A percentile compares a stretch with the other conserved stretches of the same genome.
Evolutionary conservation across 1,140 invertebrate genomes (phyloP).

Genomic region (Hyposmocoma kahamanoa): DNA sequence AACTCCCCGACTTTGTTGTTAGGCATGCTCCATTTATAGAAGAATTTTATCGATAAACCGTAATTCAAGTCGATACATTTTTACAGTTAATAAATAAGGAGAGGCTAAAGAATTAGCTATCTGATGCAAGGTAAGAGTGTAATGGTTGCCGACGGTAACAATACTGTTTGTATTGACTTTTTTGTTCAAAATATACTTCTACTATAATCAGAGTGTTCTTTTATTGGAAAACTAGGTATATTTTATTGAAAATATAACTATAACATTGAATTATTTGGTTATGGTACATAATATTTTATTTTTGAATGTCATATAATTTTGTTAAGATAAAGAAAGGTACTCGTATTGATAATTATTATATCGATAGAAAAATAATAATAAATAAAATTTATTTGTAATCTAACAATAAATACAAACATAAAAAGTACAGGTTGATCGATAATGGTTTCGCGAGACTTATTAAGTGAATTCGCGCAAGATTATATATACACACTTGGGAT

Average conservation of each 20-base stretch:
- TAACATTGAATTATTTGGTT: not conserved
- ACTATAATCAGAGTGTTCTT: not conserved
- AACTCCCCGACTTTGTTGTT: conserved; percentile 29
- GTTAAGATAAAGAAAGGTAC: too few relatives aligned
- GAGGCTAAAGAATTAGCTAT: not conserved
- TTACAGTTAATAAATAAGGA: conserved; percentile 20
- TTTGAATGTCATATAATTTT: too few relatives aligned
- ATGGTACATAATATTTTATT: too few relatives aligned
- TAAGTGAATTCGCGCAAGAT: not conserved
- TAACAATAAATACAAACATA: too few relatives aligned
- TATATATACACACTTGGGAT: not conserved
- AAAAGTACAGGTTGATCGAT: too few relatives aligned
- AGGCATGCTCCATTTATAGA: conserved; percentile 23
- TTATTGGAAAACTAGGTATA: not conserved
- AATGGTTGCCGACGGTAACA: not conserved
- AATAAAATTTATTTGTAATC: too few relatives aligned
- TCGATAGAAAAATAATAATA: too few relatives aligned
- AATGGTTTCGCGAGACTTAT: not conserved
- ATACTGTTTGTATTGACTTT: not conserved
- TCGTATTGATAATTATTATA: too few relatives aligned
- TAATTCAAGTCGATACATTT: conserved; percentile 2
- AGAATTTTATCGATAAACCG: conserved; percentile 35
- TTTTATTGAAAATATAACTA: not conserved
- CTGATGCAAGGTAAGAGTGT: not conserved
- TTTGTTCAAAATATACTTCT: not conserved